A percentile compares a stretch with the other conserved stretches of the same genome.
Conservation (phyloP, 2,797 vertebrate genomes). For the Natrix natrix region DNA sequence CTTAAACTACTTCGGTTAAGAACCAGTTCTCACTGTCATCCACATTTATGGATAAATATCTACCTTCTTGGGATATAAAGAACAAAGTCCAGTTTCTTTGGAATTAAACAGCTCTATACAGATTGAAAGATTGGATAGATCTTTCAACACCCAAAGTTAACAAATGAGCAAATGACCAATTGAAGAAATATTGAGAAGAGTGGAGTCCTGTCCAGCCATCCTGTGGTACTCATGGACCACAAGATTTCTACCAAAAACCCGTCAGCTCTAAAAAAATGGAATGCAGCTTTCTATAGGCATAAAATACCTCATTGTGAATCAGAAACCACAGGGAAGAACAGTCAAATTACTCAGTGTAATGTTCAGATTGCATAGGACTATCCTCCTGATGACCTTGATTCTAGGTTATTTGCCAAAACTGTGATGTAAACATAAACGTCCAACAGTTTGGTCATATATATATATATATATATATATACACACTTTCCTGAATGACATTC, state of each 20-base stretch:
- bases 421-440: background rate
- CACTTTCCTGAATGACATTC: background rate
- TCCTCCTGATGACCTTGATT: background rate
- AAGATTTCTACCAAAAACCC: background rate
- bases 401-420: background rate
- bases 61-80: background rate
- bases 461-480: background rate
- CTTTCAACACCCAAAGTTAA: background rate
- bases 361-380: background rate
- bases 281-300: background rate
- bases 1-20: background rate
- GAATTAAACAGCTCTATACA: background rate
- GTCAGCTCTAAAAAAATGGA: background rate
- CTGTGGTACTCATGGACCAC: background rate
- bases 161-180: background rate
- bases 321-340: background rate
- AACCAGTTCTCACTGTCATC: background rate
- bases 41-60: background rate
- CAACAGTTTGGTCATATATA: background rate
- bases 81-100: background rate
- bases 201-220: background rate
- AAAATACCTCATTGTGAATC: background rate
- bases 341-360: background rate
- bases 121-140: background rate
- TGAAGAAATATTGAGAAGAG: background rate